A percentile compares a stretch with the other conserved stretches of the same genome.
phyloP scores from a whole-genome alignment of 2,888 invertebrate genomes.

The Cephus sareptanus region DNA sequence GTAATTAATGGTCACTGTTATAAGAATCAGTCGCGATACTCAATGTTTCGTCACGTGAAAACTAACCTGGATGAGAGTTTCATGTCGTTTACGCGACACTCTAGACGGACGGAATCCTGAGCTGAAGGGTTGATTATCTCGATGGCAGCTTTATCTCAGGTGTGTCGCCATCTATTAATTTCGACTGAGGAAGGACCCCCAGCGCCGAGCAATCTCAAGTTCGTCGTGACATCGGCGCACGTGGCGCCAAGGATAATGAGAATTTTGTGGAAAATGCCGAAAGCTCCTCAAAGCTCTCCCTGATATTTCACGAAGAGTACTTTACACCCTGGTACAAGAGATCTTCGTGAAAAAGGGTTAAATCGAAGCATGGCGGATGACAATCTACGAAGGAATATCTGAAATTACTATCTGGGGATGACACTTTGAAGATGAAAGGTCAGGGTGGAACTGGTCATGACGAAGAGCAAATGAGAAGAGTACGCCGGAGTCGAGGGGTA shows the following conservation, averaged over 20 bases:
- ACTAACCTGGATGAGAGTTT: not conserved
- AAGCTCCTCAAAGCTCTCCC: not conserved
- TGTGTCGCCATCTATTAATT: not conserved
- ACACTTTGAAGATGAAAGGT: not conserved
- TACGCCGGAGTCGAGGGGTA: not conserved
- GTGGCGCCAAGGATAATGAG: not conserved
- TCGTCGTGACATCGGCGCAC: not conserved
- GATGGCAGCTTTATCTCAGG: not conserved
- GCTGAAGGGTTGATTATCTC: not conserved
- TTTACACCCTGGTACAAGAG: not conserved
- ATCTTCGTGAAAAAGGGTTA: not conserved
- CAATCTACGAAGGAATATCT: not conserved
- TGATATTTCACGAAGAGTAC: not conserved
- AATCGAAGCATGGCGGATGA: not conserved
- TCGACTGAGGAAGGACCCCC: not conserved
- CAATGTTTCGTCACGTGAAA: not conserved
- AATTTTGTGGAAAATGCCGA: not conserved
- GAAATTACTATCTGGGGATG: not conserved
- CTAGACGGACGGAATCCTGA: not conserved
- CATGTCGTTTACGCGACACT: not conserved
- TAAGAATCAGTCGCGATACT: not conserved
- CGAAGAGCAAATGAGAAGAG: not conserved
- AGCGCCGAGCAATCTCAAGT: not conserved
- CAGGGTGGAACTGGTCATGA: not conserved
- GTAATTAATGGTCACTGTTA: not conserved